Percentiles rank a stretch among this genome's conserved stretches.
These are phyloP conservation scores for Molossus molossus DNA, from an alignment of 2,797 vertebrate species.

Conservation along the genomic window DNA sequence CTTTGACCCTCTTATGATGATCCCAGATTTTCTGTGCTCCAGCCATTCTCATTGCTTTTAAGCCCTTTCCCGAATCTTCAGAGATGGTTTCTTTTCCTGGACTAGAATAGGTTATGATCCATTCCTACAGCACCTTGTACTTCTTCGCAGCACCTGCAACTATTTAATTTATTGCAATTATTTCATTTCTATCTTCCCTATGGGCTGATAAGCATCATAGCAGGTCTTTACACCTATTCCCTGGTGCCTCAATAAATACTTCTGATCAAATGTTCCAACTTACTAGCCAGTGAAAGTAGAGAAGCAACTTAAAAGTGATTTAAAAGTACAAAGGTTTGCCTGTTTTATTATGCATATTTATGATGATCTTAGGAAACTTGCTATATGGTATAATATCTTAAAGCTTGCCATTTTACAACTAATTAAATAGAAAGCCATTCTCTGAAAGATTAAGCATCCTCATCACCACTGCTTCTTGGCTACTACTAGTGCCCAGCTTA, in stretches of 20 bases:
- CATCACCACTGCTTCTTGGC: neutral
- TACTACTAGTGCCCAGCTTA: neutral
- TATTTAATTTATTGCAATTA: constrained; percentile 55
- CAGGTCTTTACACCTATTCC: constrained; percentile 12
- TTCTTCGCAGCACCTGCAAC: neutral
- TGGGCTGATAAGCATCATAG: neutral
- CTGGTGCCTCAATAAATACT: constrained; percentile 42
- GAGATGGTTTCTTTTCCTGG: neutral
- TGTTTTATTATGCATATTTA: constrained; percentile 58
- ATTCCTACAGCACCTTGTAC: neutral
- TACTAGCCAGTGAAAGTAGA: neutral
- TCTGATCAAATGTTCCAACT: constrained; percentile 2
- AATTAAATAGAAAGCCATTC: neutral
- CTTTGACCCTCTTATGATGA: neutral
- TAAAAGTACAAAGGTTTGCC: neutral
- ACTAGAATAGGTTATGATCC: neutral
- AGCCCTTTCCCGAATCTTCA: neutral
- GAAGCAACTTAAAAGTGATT: constrained; percentile 50
- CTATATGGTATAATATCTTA: neutral
- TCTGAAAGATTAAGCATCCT: neutral
- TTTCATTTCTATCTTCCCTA: constrained; percentile 20
- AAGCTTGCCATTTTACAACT: constrained; percentile 6
- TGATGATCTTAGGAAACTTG: constrained; percentile 1
- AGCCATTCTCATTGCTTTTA: neutral
- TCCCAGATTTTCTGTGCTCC: neutral